A percentile compares a stretch with the other conserved stretches of the same genome.
Conservation (phyloP, 2,113 vertebrate genomes). For the Seriola rivoliana region DNA sequence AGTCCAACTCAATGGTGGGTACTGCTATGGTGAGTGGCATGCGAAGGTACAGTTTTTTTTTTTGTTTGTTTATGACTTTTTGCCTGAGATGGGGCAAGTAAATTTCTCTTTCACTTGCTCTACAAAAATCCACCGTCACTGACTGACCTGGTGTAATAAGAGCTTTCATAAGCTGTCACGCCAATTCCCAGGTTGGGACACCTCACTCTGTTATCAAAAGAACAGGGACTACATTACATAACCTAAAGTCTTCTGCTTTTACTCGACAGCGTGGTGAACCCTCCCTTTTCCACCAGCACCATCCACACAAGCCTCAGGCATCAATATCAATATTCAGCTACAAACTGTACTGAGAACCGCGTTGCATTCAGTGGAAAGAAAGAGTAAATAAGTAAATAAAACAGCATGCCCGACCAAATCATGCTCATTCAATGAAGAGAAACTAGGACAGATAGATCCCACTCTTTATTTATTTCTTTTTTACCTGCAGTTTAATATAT, state of each 20-base stretch:
- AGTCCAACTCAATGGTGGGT: too few species aligned
- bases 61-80: too few species aligned
- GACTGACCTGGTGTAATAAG: not conserved
- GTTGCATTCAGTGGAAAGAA: slow-evolving; percentile 35
- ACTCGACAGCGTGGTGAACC: slow-evolving; percentile 9
- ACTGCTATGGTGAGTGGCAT: too few species aligned
- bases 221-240: slow-evolving; percentile 7
- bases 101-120: too few species aligned
- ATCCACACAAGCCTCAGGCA: slow-evolving; percentile 48
- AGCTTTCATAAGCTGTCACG: not conserved
- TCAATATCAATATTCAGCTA: slow-evolving; percentile 61
- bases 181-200: not conserved
- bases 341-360: slow-evolving; percentile 35
- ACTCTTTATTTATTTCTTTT: slow-evolving; percentile 66
- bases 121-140: not conserved
- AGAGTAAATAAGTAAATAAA: slow-evolving; percentile 64
- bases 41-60: too few species aligned
- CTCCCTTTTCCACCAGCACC: slow-evolving; percentile 5
- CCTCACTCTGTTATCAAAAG: slow-evolving; percentile 4
- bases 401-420: slow-evolving; percentile 65
- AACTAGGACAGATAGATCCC: slow-evolving; percentile 73
- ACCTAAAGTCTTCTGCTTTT: slow-evolving; percentile 21
- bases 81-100: too few species aligned
- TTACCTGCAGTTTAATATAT: slow-evolving; percentile 73
- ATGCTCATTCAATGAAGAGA: slow-evolving; percentile 74